phyloP scores from a whole-genome alignment of 1,140 invertebrate genomes.

The Caenorhabditis elegans region WBcel235 BX284604.4:11750501-11751000 shows the following conservation, averaged over 20 bases:
- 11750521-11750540: not conserved
- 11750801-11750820: constrained; percentile 16
- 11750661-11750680: constrained; percentile 3
- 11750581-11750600: too few species aligned
- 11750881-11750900: constrained; percentile 6
- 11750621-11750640: not conserved
- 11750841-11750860: not conserved
- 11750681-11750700: constrained; percentile 10
- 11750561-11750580: constrained; percentile 10
- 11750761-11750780: too few species aligned
- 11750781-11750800: constrained; percentile 1
- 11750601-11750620: not conserved
- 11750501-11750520: constrained; percentile 29
- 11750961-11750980: not conserved
- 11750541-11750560: constrained; percentile 20
- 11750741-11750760: not conserved
- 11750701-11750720: not conserved
- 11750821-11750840: not conserved
- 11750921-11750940: constrained; percentile 2
- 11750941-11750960: not conserved
- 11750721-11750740: not conserved
- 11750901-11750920: not conserved
- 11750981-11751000: too few species aligned
- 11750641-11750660: not conserved
- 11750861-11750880: not conserved